phyloP scores from a whole-genome alignment of 2,888 invertebrate genomes.

The Plebejus melissa region DNA sequence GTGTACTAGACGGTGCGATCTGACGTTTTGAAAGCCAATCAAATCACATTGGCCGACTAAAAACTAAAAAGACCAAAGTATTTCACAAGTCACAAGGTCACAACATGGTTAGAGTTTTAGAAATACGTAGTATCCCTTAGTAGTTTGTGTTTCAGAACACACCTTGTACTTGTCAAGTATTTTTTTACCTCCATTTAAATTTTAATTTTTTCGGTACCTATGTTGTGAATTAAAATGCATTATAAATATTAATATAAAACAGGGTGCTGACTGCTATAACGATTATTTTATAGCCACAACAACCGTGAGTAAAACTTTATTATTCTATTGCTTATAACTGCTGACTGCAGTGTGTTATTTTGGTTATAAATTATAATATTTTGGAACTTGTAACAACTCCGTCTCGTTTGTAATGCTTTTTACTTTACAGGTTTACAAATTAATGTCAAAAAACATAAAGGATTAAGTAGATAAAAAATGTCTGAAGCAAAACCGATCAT shows the following conservation, averaged over 20 bases:
- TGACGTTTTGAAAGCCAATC: background rate
- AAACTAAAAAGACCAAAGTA: background rate
- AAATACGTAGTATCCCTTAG: background rate
- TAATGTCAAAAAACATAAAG: background rate
- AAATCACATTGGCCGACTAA: background rate
- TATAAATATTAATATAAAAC: background rate
- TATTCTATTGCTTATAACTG: background rate
- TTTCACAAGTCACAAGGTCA: background rate
- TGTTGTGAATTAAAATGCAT: background rate
- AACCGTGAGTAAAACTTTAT: background rate
- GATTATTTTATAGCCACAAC: background rate
- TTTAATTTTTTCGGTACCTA: background rate
- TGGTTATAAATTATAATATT: too few species aligned
- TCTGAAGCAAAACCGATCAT: conserved; percentile 21
- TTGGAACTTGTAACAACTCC: too few species aligned
- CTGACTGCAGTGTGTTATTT: background rate
- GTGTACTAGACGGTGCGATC: background rate
- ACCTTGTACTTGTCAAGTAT: background rate
- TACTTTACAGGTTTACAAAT: background rate
- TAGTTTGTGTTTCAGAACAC: background rate
- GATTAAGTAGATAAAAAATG: background rate
- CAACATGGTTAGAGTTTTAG: background rate
- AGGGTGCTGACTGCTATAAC: background rate
- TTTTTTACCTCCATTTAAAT: background rate
- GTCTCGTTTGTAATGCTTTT: background rate